These are phyloP conservation scores for Sciurus niger DNA, from an alignment of 2,113 vertebrate genomes.

Conservation along the genomic window DNA sequence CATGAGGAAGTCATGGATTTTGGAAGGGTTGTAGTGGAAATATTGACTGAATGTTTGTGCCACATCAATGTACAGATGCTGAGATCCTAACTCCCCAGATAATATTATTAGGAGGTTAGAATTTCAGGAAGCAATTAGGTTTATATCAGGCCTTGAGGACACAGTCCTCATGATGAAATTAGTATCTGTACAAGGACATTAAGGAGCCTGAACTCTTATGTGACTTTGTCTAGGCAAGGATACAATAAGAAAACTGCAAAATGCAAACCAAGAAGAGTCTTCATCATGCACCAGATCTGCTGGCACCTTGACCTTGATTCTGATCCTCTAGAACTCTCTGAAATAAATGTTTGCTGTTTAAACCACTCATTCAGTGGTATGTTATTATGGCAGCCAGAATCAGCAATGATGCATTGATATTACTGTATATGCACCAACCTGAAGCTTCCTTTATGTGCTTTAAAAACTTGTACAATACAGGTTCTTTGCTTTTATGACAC, in stretches of 20 bases:
- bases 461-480: background rate
- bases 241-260: background rate
- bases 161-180: background rate
- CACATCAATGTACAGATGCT: background rate
- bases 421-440: fast-evolving
- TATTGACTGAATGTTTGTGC: background rate
- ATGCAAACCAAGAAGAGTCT: too few relatives aligned
- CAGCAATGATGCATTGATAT: background rate
- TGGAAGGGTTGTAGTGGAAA: too few relatives aligned
- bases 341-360: background rate
- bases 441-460: background rate
- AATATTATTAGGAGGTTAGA: background rate
- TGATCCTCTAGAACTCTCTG: background rate
- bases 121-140: background rate
- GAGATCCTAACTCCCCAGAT: background rate
- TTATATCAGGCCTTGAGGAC: too few relatives aligned
- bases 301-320: background rate
- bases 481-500: background rate
- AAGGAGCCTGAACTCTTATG: background rate
- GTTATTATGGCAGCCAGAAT: background rate
- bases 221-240: background rate
- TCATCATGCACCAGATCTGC: background rate
- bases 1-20: background rate
- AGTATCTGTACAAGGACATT: too few relatives aligned
- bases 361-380: background rate